A percentile compares a stretch with the other conserved stretches of the same genome.
These are phyloP conservation scores for Nasonia longicornis DNA, from an alignment of 1,140 invertebrate species.

Conservation along the genomic window DNA sequence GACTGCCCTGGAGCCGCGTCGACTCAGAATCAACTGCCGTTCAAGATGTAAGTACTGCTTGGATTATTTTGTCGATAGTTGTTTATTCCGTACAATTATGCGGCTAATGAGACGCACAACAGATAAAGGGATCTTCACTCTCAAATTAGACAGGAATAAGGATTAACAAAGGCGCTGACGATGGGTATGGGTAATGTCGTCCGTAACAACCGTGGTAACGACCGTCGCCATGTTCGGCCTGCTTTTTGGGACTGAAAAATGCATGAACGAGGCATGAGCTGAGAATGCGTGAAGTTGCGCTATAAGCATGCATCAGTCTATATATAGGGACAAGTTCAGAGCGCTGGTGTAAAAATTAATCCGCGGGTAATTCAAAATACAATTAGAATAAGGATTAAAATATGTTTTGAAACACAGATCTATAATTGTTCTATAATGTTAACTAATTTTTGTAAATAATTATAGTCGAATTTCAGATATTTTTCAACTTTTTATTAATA, in stretches of 20 bases:
- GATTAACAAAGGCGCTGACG: constrained; percentile 12
- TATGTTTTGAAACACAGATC: too few relatives aligned
- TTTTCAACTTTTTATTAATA: too few relatives aligned
- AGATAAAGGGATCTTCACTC: background rate
- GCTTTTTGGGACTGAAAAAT: background rate
- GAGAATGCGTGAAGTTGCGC: too few relatives aligned
- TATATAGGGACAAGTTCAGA: too few relatives aligned
- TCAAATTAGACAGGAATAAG: background rate
- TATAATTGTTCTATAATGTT: too few relatives aligned
- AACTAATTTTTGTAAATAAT: too few relatives aligned
- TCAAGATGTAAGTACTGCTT: background rate
- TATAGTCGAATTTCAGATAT: too few relatives aligned
- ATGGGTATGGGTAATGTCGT: constrained; percentile 17
- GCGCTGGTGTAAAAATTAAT: too few relatives aligned
- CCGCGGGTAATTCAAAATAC: too few relatives aligned
- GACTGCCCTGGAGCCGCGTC: background rate
- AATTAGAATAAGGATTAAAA: too few relatives aligned
- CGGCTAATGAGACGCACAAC: background rate
- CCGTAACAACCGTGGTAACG: constrained; percentile 43
- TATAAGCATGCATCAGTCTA: too few relatives aligned
- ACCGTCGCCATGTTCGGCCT: constrained; percentile 41
- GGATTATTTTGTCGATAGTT: background rate
- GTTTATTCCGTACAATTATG: background rate
- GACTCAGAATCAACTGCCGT: background rate
- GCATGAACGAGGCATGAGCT: too few relatives aligned